Base-by-base conservation (phyloP, 2,113 vertebrate species). In the Prinia subflava region DNA sequence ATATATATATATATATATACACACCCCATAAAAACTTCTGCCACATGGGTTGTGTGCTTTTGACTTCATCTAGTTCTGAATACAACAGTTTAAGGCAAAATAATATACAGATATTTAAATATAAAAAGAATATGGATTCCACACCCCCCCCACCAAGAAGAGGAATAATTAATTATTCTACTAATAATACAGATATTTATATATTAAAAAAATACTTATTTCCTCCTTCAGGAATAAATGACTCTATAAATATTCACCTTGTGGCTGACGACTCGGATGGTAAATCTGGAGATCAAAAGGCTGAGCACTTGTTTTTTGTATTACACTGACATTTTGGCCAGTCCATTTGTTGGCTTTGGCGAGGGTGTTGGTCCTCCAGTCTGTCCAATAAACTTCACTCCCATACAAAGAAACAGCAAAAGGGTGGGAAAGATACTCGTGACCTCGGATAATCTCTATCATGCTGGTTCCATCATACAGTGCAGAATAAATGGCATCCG, bases 321-420 rank as follows among this genome's bases (percentile, higher is more conserved):
- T 99, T 41, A 99, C 99, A 9, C 98, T 99, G 94, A 99, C 99
- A 93, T 99, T 99, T 73, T 97, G 98, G 16, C 99, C 99, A 5
- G 99, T 99, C 99, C 99, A 99, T 96, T 99, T 99, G 94, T 99
- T 99, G 87, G 99, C 99, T 97, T 99, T 99, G 35, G 99, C 98
- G 63, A 99, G 97, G 11, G 99, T 99, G 76, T 99, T 99, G n/a
- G 99, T 99, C 92, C 99, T 98, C 99, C 99, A 99, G 70, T 99
- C 99, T 8, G 99, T 99, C 99, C 99, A 99, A 89, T 99, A 99
- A 11, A 99, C 99, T 49, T 98, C 99, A 90, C 99, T 99, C 87
- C 99, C 99, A 74, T 98, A 99, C 8, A 99, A 97, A 85, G 99
- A 99, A 55, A 99, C 99, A 19, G 99, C 99, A 90, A 99, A 99